Evolutionary conservation across 2,113 vertebrate genomes (phyloP).

Genomic region (Cygnus buccinator): DNA sequence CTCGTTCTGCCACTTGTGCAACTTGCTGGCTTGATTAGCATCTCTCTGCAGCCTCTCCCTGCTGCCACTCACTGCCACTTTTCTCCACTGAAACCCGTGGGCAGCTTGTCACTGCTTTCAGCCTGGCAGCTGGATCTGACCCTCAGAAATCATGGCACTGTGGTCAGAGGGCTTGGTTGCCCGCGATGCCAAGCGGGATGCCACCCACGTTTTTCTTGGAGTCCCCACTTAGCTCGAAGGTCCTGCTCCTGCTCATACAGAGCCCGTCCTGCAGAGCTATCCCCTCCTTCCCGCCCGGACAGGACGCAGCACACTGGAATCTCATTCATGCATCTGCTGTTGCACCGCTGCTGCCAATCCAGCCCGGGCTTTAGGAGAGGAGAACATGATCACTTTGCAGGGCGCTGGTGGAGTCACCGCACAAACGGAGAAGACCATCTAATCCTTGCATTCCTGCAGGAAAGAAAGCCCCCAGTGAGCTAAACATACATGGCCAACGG

Average conservation of each 20-base stretch:
- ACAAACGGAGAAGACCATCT: background rate
- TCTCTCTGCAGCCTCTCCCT: background rate
- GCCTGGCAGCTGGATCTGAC: background rate
- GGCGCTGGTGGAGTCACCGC: background rate
- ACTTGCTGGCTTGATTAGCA: background rate
- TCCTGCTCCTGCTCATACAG: rapidly evolving
- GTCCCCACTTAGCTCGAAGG: rapidly evolving
- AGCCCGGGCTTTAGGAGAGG: background rate
- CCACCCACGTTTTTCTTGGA: background rate
- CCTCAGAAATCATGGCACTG: background rate
- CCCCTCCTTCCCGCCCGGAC: background rate
- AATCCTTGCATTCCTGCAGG: slow-evolving; percentile 67
- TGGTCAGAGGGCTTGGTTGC: background rate
- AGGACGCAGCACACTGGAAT: background rate
- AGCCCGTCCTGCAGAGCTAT: background rate
- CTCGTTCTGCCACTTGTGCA: background rate
- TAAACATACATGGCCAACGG: slow-evolving; percentile 55
- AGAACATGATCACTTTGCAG: slow-evolving; percentile 21
- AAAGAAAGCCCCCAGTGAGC: slow-evolving; percentile 38
- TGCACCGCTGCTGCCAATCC: slow-evolving; percentile 28
- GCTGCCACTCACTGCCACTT: background rate
- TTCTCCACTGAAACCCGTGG: background rate
- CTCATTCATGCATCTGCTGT: slow-evolving; percentile 63
- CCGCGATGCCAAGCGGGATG: background rate
- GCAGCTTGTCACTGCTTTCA: rapidly evolving